Evolutionary conservation across 2,797 vertebrate genomes (phyloP).

Genomic region (Clarias laeviceps): DNA sequence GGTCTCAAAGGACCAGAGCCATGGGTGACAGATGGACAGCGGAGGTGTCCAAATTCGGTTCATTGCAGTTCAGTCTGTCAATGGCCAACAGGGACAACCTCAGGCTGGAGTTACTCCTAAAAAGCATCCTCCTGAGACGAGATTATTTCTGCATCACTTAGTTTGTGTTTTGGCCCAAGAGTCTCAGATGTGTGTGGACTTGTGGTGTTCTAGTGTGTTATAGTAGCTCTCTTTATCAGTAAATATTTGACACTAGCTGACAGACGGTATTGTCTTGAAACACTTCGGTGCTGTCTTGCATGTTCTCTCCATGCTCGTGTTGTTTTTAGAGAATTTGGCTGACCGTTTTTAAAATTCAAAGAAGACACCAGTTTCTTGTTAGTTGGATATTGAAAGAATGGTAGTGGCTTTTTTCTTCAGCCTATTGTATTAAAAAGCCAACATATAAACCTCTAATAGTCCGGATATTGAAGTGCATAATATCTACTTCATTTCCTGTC

Average conservation of each 20-base stretch:
- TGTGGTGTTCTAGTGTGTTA: background rate
- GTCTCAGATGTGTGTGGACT: background rate
- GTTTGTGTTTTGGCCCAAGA: slow-evolving; percentile 13
- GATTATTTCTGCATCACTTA: slow-evolving; percentile 3
- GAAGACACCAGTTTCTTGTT: background rate
- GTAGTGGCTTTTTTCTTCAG: background rate
- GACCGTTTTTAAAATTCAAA: background rate
- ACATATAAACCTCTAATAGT: background rate
- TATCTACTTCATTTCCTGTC: background rate
- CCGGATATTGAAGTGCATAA: background rate
- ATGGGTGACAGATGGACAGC: slow-evolving; percentile 30
- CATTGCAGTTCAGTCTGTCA: slow-evolving; percentile 12
- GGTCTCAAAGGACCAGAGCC: slow-evolving; percentile 20
- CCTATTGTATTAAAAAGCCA: background rate
- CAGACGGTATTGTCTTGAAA: background rate
- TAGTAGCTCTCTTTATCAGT: background rate
- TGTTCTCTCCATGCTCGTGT: background rate
- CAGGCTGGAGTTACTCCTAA: slow-evolving; percentile 17
- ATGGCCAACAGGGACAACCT: slow-evolving; percentile 18
- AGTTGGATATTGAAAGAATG: background rate
- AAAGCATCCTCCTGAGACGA: slow-evolving; percentile 7
- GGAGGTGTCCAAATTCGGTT: slow-evolving; percentile 8
- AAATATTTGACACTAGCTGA: background rate
- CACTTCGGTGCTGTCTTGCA: background rate
- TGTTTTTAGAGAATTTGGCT: background rate